These are phyloP conservation scores for Amphiprion ocellaris DNA, from an alignment of 2,113 vertebrate genomes.

Conservation along the genomic window DNA sequence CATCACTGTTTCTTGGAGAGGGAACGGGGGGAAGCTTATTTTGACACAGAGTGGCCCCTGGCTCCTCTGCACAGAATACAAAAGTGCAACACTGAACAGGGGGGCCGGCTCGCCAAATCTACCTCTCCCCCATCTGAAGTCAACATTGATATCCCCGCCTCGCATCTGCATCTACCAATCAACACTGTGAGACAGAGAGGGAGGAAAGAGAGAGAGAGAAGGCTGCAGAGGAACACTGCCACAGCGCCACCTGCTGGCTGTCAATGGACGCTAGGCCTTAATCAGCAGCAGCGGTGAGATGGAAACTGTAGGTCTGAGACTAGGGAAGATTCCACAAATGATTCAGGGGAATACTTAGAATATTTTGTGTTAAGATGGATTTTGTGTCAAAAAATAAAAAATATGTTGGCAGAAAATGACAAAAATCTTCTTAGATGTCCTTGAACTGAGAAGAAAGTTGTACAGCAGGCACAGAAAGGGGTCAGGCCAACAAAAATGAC, in stretches of 20 bases:
- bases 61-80: conserved; percentile 9
- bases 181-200: conserved; percentile 22
- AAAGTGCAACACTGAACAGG: conserved; percentile 31
- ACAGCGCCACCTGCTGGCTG: conserved; percentile 66
- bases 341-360: not conserved
- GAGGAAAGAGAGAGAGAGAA: not conserved
- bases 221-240: conserved; percentile 10
- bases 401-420: no score
- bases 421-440: no score
- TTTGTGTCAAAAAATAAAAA: no score
- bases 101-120: conserved; percentile 6
- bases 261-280: not conserved
- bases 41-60: not conserved
- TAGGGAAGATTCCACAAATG: not conserved
- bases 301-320: conserved; percentile 4
- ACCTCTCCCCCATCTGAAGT: conserved; percentile 37
- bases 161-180: conserved; percentile 57
- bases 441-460: no score
- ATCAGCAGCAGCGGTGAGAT: not conserved
- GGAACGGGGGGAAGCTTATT: not conserved
- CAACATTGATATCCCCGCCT: conserved; percentile 53
- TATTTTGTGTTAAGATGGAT: not conserved
- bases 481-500: no score
- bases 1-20: not conserved
- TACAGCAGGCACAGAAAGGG: no score